Percentiles rank a stretch among this genome's conserved stretches.
Conservation (phyloP, 2,797 vertebrate species). For the Mus spretus region DNA sequence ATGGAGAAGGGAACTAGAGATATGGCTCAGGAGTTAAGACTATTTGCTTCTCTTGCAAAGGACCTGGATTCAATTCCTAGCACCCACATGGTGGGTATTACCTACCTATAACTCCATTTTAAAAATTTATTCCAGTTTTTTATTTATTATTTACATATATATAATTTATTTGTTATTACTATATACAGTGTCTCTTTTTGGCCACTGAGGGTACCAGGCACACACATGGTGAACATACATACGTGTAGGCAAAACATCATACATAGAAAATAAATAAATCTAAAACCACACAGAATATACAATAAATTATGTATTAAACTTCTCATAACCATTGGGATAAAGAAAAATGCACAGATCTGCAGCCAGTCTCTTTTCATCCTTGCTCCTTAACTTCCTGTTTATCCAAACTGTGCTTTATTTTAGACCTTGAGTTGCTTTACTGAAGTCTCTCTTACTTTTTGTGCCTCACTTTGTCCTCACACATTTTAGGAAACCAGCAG, state of each 20-base stretch:
- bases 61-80: neutral
- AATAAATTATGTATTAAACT: neutral
- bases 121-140: neutral
- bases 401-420: neutral
- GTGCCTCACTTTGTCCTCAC: conserved; percentile 8
- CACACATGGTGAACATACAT: neutral
- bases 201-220: neutral
- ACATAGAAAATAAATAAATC: neutral
- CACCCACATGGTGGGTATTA: too few relatives aligned
- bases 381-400: neutral
- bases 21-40: neutral
- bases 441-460: neutral
- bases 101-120: neutral
- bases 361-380: neutral
- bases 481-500: neutral
- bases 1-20: neutral
- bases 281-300: neutral
- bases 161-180: neutral
- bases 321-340: neutral
- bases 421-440: neutral
- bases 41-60: neutral
- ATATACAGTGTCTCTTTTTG: neutral
- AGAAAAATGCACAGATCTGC: neutral
- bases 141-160: neutral
- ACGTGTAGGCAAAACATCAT: neutral